A percentile compares a stretch with the other conserved stretches of the same genome.
Evolutionary conservation across 2,113 vertebrate species (phyloP).

Genomic region (Gymnorhina tibicen): DNA sequence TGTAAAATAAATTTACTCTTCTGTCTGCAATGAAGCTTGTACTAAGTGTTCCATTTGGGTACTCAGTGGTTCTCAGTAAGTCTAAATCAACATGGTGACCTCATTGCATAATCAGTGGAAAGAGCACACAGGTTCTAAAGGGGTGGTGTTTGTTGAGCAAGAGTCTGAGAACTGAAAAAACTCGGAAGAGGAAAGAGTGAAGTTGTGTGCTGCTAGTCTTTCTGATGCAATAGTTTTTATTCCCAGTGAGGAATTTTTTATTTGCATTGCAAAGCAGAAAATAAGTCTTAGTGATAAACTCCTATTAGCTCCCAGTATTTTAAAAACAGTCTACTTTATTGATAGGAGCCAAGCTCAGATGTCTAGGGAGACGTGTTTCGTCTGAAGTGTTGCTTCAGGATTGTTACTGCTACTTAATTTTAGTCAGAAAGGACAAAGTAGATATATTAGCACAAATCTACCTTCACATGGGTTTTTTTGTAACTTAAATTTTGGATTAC

Average conservation of each 20-base stretch:
- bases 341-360: neutral
- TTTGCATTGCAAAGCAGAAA: neutral
- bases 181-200: neutral
- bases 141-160: neutral
- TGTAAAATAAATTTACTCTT: neutral
- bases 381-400: neutral
- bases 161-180: neutral
- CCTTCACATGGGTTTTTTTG: neutral
- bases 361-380: neutral
- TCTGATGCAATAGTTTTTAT: neutral
- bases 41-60: neutral
- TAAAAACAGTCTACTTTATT: neutral
- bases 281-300: neutral
- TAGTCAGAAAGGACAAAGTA: neutral
- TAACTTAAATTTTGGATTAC: neutral
- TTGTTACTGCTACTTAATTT: neutral
- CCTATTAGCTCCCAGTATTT: neutral
- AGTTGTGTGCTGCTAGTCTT: neutral
- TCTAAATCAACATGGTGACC: neutral
- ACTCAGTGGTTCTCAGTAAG: neutral
- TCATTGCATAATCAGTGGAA: neutral
- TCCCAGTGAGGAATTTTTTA: neutral
- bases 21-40: neutral
- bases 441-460: neutral
- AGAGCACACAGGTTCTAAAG: neutral